Percentiles rank a stretch among this genome's conserved stretches.
Evolutionary conservation across 2,113 vertebrate species (phyloP).

Genomic region (Fulica atra): DNA sequence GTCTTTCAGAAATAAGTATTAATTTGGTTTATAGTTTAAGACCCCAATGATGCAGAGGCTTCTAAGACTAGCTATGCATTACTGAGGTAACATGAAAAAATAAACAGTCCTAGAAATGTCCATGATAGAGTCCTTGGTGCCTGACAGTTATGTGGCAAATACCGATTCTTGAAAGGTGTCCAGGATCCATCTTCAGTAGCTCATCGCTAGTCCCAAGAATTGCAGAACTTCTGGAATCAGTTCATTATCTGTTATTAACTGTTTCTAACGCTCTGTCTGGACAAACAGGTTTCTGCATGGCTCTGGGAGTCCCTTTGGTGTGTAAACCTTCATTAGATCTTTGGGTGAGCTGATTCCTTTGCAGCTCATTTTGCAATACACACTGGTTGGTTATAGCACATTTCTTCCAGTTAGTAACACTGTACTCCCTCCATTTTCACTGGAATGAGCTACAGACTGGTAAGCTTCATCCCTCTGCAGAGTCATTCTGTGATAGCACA

Average conservation of each 20-base stretch:
- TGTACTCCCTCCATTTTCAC: neutral
- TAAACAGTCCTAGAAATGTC: neutral
- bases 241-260: neutral
- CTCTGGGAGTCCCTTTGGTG: neutral
- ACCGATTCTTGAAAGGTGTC: neutral
- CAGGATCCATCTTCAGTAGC: neutral
- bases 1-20: neutral
- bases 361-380: neutral
- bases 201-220: neutral
- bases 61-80: neutral
- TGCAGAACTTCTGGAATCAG: neutral
- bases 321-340: neutral
- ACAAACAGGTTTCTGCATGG: neutral
- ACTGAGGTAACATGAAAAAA: neutral
- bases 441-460: neutral
- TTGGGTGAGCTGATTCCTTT: neutral
- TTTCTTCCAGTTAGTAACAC: neutral
- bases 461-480: neutral
- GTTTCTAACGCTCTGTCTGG: neutral
- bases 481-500: neutral
- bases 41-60: neutral
- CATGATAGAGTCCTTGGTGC: neutral
- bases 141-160: neutral
- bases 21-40: conserved; percentile 16
- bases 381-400: neutral